These are phyloP conservation scores for Murina feae DNA, from an alignment of 2,113 vertebrate genomes.

Conservation along the genomic window DNA sequence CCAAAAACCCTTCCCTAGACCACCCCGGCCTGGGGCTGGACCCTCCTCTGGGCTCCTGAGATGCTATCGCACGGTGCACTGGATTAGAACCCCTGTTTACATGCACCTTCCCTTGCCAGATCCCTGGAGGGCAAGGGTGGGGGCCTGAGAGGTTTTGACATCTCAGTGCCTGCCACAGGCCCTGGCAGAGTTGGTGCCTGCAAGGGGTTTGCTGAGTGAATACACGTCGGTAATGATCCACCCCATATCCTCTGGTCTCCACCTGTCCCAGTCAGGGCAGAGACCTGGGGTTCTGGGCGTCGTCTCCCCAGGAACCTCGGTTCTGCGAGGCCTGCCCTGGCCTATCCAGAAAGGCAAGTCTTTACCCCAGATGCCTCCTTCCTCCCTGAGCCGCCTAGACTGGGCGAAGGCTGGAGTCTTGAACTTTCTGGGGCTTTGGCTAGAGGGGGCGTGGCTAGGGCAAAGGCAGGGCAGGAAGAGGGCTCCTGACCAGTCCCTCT, in stretches of 20 bases:
- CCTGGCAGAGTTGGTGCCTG: background rate
- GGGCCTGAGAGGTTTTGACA: background rate
- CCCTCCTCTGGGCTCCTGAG: background rate
- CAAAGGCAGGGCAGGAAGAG: background rate
- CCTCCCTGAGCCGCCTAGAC: background rate
- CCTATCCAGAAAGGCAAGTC: background rate
- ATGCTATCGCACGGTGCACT: background rate
- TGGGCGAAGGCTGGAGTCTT: background rate
- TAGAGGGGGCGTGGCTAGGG: background rate
- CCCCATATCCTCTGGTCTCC: background rate
- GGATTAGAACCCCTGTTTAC: background rate
- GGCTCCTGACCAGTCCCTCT: fast-evolving
- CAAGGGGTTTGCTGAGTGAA: constrained; percentile 52
- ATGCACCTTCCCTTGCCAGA: background rate
- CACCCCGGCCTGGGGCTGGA: background rate
- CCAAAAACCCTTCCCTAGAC: background rate
- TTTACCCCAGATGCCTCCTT: background rate
- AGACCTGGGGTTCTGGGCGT: background rate
- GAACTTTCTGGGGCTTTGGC: background rate
- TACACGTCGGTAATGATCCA: background rate
- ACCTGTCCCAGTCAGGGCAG: background rate
- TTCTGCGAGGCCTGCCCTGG: background rate
- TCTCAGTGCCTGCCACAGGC: background rate
- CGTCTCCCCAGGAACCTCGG: background rate
- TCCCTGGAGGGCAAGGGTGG: background rate